These are phyloP conservation scores for Drosophila falleni DNA, from an alignment of 2,888 invertebrate genomes.

Conservation along the genomic window DNA sequence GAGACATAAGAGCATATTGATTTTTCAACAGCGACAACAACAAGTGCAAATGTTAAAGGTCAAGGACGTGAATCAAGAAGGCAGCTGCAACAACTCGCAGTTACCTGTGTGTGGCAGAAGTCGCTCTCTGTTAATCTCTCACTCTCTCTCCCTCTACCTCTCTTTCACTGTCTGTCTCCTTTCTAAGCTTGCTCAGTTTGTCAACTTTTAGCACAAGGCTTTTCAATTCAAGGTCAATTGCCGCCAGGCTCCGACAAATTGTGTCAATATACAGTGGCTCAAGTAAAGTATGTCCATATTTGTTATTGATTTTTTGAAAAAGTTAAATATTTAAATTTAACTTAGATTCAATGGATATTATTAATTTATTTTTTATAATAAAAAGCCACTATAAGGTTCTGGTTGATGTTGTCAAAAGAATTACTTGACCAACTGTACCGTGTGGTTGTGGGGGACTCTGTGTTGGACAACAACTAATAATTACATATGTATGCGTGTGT, in stretches of 20 bases:
- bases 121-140: not conserved
- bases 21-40: conserved; percentile 60
- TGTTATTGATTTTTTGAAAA: too few species aligned
- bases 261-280: conserved; percentile 19
- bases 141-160: conserved; percentile 7
- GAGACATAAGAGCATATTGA: conserved; percentile 48
- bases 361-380: too few species aligned
- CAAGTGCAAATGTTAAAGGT: conserved; percentile 73
- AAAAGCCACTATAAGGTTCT: not conserved
- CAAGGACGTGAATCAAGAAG: conserved; percentile 62
- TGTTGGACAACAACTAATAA: conserved; percentile 26
- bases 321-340: too few species aligned
- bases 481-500: conserved; percentile 17
- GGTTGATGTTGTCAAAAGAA: not conserved
- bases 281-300: too few species aligned
- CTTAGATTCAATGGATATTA: too few species aligned
- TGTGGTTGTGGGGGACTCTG: conserved; percentile 8
- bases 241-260: conserved; percentile 41
- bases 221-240: conserved; percentile 69
- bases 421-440: not conserved
- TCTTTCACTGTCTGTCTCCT: conserved; percentile 11
- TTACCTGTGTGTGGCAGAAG: conserved; percentile 61
- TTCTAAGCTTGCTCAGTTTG: conserved; percentile 11
- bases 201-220: conserved; percentile 58
- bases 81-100: conserved; percentile 33